Evolutionary conservation across 2,888 invertebrate species (phyloP).

Genomic region (Pseudeuparius sepicola): DNA sequence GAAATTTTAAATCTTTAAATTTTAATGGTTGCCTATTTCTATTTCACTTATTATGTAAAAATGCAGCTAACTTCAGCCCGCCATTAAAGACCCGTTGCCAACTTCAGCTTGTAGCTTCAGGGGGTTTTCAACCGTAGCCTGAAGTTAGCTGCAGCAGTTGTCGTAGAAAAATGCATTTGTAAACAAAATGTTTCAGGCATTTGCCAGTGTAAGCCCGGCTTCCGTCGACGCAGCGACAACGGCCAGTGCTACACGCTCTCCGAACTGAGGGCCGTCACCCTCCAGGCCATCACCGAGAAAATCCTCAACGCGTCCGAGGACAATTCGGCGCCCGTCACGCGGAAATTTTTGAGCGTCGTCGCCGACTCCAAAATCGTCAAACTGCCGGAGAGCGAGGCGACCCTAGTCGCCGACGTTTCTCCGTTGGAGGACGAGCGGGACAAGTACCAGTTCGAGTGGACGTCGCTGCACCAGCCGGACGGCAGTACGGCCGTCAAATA

Average conservation of each 20-base stretch:
- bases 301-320: slow-evolving; percentile 23
- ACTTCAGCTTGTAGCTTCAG: too few relatives aligned
- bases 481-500: slow-evolving; percentile 63
- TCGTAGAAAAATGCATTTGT: too few relatives aligned
- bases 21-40: too few relatives aligned
- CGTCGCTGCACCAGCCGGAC: slow-evolving; percentile 72
- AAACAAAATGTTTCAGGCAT: slow-evolving; percentile 45
- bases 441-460: slow-evolving; percentile 85
- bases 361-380: slow-evolving; percentile 68
- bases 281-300: slow-evolving; percentile 25
- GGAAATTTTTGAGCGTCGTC: slow-evolving; percentile 61
- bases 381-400: slow-evolving; percentile 76
- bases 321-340: slow-evolving; percentile 39
- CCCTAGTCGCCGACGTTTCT: slow-evolving; percentile 70
- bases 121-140: too few relatives aligned
- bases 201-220: slow-evolving; percentile 63
- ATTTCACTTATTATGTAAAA: too few relatives aligned
- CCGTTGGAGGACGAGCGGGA: slow-evolving; percentile 55
- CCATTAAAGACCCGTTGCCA: too few relatives aligned
- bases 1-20: too few relatives aligned
- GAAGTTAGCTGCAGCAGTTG: too few relatives aligned
- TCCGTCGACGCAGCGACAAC: slow-evolving; percentile 40
- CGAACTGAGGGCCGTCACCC: slow-evolving; percentile 34
- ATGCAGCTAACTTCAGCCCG: too few relatives aligned
- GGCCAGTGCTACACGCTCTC: slow-evolving; percentile 29